Conservation (phyloP, 2,888 invertebrate species). For the Leptopilina myrica region DNA sequence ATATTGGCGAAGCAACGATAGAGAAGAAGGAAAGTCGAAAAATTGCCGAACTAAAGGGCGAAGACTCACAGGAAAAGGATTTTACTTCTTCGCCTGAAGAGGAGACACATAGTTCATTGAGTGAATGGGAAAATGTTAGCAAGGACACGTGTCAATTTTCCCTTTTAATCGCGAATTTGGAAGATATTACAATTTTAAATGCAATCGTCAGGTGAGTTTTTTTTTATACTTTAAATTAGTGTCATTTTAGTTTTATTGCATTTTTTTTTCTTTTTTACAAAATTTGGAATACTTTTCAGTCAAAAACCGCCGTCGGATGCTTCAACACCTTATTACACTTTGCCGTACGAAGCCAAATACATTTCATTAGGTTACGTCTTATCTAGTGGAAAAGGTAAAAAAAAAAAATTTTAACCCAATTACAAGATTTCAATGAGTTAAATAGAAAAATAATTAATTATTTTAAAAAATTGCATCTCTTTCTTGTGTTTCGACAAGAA, state of each 20-base stretch:
- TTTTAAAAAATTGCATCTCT: no score
- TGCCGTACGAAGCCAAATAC: conserved; percentile 67
- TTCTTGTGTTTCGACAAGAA: no score
- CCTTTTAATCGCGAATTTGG: conserved; percentile 90
- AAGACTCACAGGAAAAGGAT: conserved; percentile 65
- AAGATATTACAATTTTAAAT: conserved; percentile 90
- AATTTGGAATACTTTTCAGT: conserved; percentile 57
- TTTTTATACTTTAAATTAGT: neutral
- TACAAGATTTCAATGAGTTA: no score
- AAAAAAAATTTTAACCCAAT: neutral
- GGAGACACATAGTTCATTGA: conserved; percentile 75
- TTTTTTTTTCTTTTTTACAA: no score
- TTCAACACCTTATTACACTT: conserved; percentile 65
- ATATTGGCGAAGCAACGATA: conserved; percentile 54
- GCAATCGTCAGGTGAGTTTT: conserved; percentile 79
- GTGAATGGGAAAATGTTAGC: conserved; percentile 88
- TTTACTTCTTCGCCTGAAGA: conserved; percentile 76
- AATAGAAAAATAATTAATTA: no score
- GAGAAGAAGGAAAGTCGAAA: conserved; percentile 72
- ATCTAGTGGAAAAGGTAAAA: conserved; percentile 75
- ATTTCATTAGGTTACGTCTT: conserved; percentile 74
- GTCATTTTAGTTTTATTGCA: no score
- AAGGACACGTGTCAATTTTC: conserved; percentile 93
- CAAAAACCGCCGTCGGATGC: conserved; percentile 64
- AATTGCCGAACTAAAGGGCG: conserved; percentile 60